phyloP scores from a whole-genome alignment of 92 coral and sea anemone species.

The Meandrina meandrites region DNA sequence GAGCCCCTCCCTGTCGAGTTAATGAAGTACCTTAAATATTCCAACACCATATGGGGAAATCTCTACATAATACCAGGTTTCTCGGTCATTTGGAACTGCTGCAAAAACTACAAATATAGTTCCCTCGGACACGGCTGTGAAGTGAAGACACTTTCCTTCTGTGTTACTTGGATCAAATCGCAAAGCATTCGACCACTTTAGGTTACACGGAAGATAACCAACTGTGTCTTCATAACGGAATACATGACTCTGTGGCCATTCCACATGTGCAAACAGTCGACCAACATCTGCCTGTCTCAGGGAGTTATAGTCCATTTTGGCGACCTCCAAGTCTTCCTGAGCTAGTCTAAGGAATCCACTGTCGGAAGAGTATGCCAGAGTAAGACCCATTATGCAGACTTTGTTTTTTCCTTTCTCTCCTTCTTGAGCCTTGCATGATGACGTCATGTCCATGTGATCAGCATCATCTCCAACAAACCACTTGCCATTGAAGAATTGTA shows the following conservation, averaged over 20 bases:
- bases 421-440: not conserved
- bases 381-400: not conserved
- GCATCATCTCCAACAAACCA: not conserved
- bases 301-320: not conserved
- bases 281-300: no score
- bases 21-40: no score
- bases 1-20: no score
- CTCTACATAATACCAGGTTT: no score
- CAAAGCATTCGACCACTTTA: no score
- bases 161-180: not conserved
- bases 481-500: not conserved
- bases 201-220: no score
- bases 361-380: not conserved
- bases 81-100: no score
- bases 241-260: no score
- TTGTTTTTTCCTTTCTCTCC: not conserved
- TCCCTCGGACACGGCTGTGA: slow-evolving; percentile 7
- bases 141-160: not conserved
- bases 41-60: no score
- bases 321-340: not conserved
- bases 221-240: no score
- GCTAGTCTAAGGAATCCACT: not conserved
- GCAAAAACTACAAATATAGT: no score
- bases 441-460: not conserved
- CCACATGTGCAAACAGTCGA: no score